Percentiles rank a stretch among this genome's conserved stretches.
Conservation (phyloP, 2,888 invertebrate genomes). For the Lithophane leautieri region DNA sequence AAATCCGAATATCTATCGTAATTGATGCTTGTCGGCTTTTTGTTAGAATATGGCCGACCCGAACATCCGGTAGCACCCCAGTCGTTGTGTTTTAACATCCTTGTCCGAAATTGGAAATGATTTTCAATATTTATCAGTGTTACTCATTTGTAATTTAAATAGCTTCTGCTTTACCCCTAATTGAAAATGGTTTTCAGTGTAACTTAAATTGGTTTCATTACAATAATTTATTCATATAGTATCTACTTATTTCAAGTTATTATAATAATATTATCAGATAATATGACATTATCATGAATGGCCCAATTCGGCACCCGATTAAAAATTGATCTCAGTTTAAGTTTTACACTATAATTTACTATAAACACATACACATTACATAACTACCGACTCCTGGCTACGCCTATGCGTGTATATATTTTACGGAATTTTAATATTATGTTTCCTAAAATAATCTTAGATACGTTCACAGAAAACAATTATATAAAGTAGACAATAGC, state of each 20-base stretch:
- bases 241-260: neutral
- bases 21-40: no score
- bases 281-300: neutral
- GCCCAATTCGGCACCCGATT: neutral
- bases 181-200: neutral
- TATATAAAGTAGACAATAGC: neutral
- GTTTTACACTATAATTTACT: slow-evolving; percentile 8
- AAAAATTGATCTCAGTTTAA: neutral
- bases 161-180: neutral
- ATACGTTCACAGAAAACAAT: neutral
- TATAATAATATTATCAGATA: slow-evolving; percentile 8
- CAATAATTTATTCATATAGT: neutral
- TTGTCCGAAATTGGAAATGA: neutral
- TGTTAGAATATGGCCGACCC: no score
- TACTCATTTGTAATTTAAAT: neutral
- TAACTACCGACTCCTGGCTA: neutral
- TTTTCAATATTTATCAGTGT: neutral
- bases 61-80: no score
- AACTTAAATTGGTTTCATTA: neutral
- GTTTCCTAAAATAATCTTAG: neutral
- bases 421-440: neutral
- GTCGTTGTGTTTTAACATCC: no score
- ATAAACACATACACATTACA: no score
- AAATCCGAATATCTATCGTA: no score
- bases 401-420: neutral